A percentile compares a stretch with the other conserved stretches of the same genome.
These are phyloP conservation scores for Tokudaia tokunoshimensis DNA, from an alignment of 2,797 vertebrate genomes.

Conservation along the genomic window DNA sequence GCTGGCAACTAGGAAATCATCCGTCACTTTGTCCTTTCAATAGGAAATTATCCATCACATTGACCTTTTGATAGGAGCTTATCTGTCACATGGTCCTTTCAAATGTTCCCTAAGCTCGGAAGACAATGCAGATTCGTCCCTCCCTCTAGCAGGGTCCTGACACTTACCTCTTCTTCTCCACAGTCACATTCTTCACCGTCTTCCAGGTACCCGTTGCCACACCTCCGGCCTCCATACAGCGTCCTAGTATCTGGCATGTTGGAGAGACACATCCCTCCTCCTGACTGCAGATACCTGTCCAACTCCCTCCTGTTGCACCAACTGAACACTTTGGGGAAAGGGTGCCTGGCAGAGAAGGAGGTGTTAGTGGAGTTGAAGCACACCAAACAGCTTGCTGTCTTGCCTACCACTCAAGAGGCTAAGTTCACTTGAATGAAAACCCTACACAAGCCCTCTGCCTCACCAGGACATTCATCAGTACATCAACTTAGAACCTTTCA, in stretches of 20 bases:
- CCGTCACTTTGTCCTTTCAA: background rate
- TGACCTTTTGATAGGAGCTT: no score
- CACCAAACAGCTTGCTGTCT: background rate
- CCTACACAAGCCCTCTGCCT: background rate
- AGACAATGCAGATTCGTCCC: background rate
- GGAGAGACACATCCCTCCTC: constrained; percentile 98
- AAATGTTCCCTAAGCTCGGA: background rate
- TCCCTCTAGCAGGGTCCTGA: accelerated
- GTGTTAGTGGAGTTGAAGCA: background rate
- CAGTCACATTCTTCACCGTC: constrained; percentile 99
- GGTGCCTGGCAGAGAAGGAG: constrained; percentile 89
- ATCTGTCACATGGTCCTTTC: no score
- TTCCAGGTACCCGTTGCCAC: constrained; percentile 98
- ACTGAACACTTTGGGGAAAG: constrained; percentile 97
- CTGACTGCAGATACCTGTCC: constrained; percentile 94
- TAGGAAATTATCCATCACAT: no score
- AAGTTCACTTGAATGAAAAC: background rate
- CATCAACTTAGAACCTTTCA: constrained; percentile 15
- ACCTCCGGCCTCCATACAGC: constrained; percentile 95
- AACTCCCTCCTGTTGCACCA: constrained; percentile 94
- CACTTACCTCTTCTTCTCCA: constrained; percentile 95
- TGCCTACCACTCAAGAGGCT: background rate
- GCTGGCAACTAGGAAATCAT: background rate
- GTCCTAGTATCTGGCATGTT: constrained; percentile 95
- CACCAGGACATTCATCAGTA: background rate